Evolutionary conservation across 2,888 invertebrate genomes (phyloP), one percentile per base, ranked within the genome.

Genomic region (Platycnemis pennipes): DNA sequence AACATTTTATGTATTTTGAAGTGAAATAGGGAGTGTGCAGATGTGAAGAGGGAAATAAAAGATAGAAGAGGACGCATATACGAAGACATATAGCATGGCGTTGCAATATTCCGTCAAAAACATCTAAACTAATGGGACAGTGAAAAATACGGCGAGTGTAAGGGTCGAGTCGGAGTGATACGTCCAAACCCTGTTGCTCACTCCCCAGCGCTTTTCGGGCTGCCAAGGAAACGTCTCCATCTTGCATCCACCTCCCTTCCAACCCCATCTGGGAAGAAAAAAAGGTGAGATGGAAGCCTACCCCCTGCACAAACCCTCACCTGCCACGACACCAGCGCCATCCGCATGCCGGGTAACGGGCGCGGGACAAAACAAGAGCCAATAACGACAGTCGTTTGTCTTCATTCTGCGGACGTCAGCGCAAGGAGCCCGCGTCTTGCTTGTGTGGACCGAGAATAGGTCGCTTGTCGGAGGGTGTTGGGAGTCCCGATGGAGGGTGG

Each of bases 381-480:
- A 77, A 77, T 77, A 77, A 77, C 77, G 77, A 77, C 77, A 77
- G 77, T 77, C 77, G 77, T 77, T 77, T 77, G 77, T 77, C 77
- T 77, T 77, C 77, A 77, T 77, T 77, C 77, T 37, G 37, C 37
- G 77, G 77, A 77, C 37, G 77, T 77, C 77, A 77, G 77, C 31
- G 77, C 37, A 37, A 0, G 77, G 37, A 26, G 26, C 26, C 49
- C 63, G 63, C 2, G 77, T 77, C 77, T 77, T 37, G 77, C 77
- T 77, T 37, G 37, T 13, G 16, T 11, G 77, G 37, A 31, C 77
- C 13, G 37, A 77, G 77, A 77, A 77, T 37, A 37, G 77, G 77
- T 77, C 77, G 77, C 31, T 37, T 77, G 77, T 77, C 77, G 26
- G 7, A 5, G 77, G 37, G 31, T 11, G 77, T 3, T 22, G 63